Evolutionary conservation across 1,140 invertebrate species (phyloP).

Genomic region (Meloidogyne chitwoodi): DNA sequence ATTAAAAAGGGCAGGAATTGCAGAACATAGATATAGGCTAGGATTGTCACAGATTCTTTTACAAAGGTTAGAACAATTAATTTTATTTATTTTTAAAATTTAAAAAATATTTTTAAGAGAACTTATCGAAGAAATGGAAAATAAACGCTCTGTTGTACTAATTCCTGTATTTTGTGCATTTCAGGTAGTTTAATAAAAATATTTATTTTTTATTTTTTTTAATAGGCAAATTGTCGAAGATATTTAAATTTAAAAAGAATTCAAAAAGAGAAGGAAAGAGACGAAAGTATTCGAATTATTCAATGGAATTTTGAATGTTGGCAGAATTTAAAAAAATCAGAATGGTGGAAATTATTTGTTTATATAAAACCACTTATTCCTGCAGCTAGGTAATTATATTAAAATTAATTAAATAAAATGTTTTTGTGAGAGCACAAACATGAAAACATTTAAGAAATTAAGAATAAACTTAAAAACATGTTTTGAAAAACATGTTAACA

Average conservation of each 20-base stretch:
- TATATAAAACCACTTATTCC: not conserved
- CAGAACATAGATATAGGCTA: not conserved
- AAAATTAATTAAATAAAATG: not conserved
- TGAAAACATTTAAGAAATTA: no score
- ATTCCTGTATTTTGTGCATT: not conserved
- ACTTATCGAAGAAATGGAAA: not conserved
- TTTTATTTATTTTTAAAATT: not conserved
- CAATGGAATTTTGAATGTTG: not conserved
- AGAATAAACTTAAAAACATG: no score
- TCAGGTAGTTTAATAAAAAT: not conserved
- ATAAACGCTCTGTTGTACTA: not conserved
- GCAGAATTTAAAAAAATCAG: not conserved
- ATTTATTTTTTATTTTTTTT: not conserved
- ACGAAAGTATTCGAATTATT: not conserved
- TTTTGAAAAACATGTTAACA: no score
- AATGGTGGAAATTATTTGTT: not conserved
- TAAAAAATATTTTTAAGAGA: not conserved
- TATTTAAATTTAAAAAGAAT: not conserved
- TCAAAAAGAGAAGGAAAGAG: not conserved
- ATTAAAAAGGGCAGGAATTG: conserved; percentile 4
- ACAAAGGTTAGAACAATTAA: not conserved
- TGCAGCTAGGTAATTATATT: not conserved
- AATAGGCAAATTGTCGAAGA: not conserved
- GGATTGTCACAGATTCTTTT: conserved; percentile 1
- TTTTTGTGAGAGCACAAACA: no score